A percentile compares a stretch with the other conserved stretches of the same genome.
phyloP scores from a whole-genome alignment of 2,113 vertebrate species.

The Calyptomena viridis region DNA sequence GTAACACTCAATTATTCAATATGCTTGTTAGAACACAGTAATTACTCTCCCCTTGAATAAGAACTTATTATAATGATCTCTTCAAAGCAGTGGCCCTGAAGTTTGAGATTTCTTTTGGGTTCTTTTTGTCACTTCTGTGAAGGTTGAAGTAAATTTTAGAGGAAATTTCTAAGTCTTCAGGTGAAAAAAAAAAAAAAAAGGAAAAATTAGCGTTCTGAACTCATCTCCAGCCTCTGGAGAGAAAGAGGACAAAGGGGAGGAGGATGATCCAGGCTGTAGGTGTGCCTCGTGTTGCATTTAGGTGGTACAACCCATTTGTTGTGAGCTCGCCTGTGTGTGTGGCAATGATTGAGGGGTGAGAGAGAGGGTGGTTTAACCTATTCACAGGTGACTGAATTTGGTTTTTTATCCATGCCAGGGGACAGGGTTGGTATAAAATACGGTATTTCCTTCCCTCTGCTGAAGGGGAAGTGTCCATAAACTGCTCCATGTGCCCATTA shows the following conservation, averaged over 20 bases:
- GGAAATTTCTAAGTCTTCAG: background rate
- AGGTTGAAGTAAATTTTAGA: background rate
- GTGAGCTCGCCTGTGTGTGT: background rate
- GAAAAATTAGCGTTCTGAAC: background rate
- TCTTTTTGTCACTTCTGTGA: background rate
- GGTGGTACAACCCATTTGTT: background rate
- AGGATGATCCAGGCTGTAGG: background rate
- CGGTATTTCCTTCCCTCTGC: background rate
- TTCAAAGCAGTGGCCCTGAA: background rate
- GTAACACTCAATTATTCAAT: background rate
- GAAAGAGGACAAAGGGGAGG: background rate
- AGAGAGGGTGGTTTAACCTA: background rate
- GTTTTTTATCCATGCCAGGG: background rate
- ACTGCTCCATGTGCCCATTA: background rate
- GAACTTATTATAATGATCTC: background rate
- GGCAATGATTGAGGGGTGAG: background rate
- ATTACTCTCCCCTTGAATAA: background rate
- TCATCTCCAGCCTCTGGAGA: background rate
- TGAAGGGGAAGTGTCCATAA: background rate
- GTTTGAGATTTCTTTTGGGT: background rate
- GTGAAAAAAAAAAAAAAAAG: background rate
- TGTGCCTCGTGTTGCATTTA: accelerated
- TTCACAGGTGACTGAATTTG: background rate
- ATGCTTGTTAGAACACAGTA: background rate
- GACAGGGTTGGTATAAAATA: background rate